Conservation (phyloP, 2,113 vertebrate species). For the Lichenostomus cassidix region DNA sequence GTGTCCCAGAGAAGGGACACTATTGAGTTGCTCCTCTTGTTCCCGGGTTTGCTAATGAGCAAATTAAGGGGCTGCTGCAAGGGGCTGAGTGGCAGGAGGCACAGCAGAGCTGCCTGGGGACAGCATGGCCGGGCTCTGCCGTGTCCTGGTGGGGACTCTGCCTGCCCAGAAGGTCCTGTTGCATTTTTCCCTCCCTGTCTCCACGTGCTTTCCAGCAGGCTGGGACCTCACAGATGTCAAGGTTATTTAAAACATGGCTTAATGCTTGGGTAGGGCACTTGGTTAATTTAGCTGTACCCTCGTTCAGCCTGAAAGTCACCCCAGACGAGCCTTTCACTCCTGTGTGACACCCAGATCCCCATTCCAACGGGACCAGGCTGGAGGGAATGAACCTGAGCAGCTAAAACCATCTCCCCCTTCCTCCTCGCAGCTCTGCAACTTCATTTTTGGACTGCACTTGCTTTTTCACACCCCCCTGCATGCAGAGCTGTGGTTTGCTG, state of each 20-base stretch:
- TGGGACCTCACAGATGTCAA: not conserved
- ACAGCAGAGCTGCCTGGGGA: not conserved
- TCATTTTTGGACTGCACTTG: not conserved
- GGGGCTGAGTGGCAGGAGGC: not conserved
- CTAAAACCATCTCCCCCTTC: not conserved
- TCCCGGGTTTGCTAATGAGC: conserved; percentile 35
- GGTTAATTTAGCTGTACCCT: not conserved
- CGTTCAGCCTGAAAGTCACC: not conserved
- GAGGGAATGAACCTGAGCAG: not conserved
- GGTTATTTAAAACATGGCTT: conserved; percentile 21
- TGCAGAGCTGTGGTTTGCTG: not conserved
- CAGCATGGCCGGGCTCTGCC: rapidly evolving
- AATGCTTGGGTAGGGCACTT: not conserved
- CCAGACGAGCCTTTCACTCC: not conserved
- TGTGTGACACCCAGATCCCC: not conserved
- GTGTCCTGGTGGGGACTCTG: not conserved
- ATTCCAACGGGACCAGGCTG: not conserved
- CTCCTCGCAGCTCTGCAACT: not conserved
- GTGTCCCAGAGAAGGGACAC: not conserved
- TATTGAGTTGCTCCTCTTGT: not conserved
- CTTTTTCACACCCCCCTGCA: not conserved
- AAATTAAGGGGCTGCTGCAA: not conserved
- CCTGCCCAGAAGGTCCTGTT: not conserved
- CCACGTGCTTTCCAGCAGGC: not conserved
- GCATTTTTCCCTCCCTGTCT: not conserved